Percentiles rank a stretch among this genome's conserved stretches.
These are phyloP conservation scores for Fistularia tabacaria DNA, from an alignment of 2,797 vertebrate species.

Conservation along the genomic window DNA sequence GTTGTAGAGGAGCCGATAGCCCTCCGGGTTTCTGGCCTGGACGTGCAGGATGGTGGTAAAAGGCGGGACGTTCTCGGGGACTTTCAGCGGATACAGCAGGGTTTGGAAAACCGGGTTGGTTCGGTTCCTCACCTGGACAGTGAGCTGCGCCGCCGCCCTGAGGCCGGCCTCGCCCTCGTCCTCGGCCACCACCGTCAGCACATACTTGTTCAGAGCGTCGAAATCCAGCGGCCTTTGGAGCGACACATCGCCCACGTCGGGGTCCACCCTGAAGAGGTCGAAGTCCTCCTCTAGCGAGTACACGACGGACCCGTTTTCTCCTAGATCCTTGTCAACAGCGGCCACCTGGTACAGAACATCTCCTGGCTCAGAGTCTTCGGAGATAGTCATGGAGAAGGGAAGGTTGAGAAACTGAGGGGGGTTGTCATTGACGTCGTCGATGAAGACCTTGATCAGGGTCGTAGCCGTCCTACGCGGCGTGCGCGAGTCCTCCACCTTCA, in stretches of 20 bases:
- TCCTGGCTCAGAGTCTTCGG: conserved; percentile 87
- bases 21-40: conserved; percentile 93
- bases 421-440: conserved; percentile 93
- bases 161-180: conserved; percentile 83
- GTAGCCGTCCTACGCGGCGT: conserved; percentile 81
- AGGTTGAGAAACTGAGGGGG: conserved; percentile 85
- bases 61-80: conserved; percentile 88
- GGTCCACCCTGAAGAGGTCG: conserved; percentile 88
- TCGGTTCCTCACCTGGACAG: conserved; percentile 88
- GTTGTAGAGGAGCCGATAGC: conserved; percentile 93
- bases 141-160: conserved; percentile 76
- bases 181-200: conserved; percentile 79
- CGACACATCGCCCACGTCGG: conserved; percentile 87
- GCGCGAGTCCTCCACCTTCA: conserved; percentile 84
- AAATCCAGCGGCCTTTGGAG: conserved; percentile 89
- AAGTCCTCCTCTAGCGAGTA: conserved; percentile 87
- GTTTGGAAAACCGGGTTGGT: conserved; percentile 94
- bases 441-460: conserved; percentile 81
- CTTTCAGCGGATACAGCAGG: conserved; percentile 85
- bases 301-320: conserved; percentile 80
- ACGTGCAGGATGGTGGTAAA: conserved; percentile 92
- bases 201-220: conserved; percentile 88
- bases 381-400: conserved; percentile 84
- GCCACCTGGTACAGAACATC: conserved; percentile 91
- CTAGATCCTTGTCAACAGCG: conserved; percentile 84